These are phyloP conservation scores for Ammodytes dubius DNA, from an alignment of 2,113 vertebrate species.

Conservation along the genomic window DNA sequence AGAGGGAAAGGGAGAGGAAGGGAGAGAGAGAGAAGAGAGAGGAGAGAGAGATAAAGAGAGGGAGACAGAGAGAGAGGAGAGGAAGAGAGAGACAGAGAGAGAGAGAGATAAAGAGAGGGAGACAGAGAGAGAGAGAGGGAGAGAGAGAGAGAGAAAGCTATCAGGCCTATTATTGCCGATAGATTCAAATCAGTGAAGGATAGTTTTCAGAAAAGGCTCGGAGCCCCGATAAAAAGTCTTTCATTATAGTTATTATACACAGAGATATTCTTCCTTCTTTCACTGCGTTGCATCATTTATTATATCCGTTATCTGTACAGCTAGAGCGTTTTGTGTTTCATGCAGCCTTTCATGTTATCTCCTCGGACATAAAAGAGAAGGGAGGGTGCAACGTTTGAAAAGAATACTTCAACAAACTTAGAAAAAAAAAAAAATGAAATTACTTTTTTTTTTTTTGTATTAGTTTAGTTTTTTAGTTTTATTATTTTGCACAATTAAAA, in stretches of 20 bases:
- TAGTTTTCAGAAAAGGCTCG: constrained; percentile 64
- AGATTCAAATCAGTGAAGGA: constrained; percentile 70
- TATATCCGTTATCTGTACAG: constrained; percentile 71
- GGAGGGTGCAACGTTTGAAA: constrained; percentile 46
- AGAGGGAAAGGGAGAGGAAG: too few species aligned
- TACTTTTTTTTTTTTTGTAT: too few species aligned
- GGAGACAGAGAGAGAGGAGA: too few species aligned
- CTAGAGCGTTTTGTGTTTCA: constrained; percentile 49
- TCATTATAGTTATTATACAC: constrained; percentile 73
- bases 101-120: too few species aligned
- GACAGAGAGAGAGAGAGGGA: too few species aligned
- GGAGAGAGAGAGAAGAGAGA: too few species aligned
- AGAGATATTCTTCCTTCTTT: constrained; percentile 71
- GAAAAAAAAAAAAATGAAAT: too few species aligned
- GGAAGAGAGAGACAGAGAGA: too few species aligned
- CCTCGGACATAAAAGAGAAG: constrained; percentile 65
- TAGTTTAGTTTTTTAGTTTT: too few species aligned
- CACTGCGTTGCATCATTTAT: constrained; percentile 88
- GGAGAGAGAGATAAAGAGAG: too few species aligned
- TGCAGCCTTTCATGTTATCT: constrained; percentile 68
- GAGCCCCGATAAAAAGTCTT: constrained; percentile 72
- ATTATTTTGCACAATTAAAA: too few species aligned
- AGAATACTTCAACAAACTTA: constrained; percentile 31
- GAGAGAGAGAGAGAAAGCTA: constrained; percentile 30
- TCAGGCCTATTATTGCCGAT: constrained; percentile 69